Base-by-base conservation (phyloP, 2,113 vertebrate genomes). In the Pipa parva region DNA sequence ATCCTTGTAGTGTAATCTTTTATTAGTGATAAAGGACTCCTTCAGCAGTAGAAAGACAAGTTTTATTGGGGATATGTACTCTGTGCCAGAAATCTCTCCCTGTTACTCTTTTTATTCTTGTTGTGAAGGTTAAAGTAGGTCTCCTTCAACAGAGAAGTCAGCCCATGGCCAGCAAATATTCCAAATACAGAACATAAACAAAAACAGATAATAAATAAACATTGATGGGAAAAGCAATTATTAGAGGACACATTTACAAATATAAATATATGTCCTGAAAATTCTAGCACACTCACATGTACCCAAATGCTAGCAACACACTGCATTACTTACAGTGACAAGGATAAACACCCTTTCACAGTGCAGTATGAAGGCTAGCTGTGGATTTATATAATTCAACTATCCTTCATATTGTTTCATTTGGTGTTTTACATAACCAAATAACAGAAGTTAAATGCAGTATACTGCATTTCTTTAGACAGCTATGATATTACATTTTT, bases 131-230 rank as follows among this genome's bases (percentile, higher is more conserved):
- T n/a, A n/a, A n/a, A n/a, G n/a, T n/a, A n/a, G n/a, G n/a, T n/a
- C n/a, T n/a, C n/a, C n/a, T n/a, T n/a, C n/a, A n/a, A n/a, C n/a
- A n/a, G n/a, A n/a, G n/a, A n/a, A n/a, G n/a, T n/a, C n/a, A n/a
- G n/a, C n/a, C n/a, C n/a, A n/a, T n/a, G n/a, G n/a, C n/a, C n/a
- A n/a, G n/a, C n/a, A n/a, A n/a, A n/a, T n/a, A n/a, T n/a, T n/a
- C n/a, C 20, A 11, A 39, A 28, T 28, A 56, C 33, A 21, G 52
- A 28, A 59, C 55, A 67, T 45, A 39, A 49, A 68, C 17, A 59
- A 68, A 59, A 68, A 68, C 56, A 68, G 36, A 46, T 59, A 68
- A 68, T 59, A 68, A 68, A 68, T 68, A 59, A 59, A 46, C 5
- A 33, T 63, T 36, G 18, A 37, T 37, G 25, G 12, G 2, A 49